These are phyloP conservation scores for Chloropsis hardwickii DNA, from an alignment of 2,113 vertebrate genomes.

Conservation along the genomic window DNA sequence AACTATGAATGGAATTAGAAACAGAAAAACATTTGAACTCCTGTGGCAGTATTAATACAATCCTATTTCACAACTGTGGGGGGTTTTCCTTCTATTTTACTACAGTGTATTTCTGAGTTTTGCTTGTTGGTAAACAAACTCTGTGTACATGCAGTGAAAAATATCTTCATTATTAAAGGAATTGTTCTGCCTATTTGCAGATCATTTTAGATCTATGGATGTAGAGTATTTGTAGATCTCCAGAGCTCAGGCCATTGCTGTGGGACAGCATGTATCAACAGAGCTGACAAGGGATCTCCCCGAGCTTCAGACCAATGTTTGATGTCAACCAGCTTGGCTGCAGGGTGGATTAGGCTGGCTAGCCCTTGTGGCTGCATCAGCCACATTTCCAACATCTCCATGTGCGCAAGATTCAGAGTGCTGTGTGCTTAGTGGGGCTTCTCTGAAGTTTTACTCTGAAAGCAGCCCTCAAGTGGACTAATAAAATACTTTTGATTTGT, in stretches of 20 bases:
- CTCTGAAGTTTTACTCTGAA: neutral
- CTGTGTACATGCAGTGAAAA: neutral
- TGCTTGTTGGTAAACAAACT: neutral
- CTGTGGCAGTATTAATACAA: neutral
- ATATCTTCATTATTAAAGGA: neutral
- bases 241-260: neutral
- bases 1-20: neutral
- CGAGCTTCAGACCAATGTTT: neutral
- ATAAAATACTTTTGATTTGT: neutral
- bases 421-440: neutral
- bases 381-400: neutral
- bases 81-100: accelerated
- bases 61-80: neutral
- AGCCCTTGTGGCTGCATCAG: accelerated
- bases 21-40: neutral
- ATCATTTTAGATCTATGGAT: neutral
- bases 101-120: neutral
- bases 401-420: neutral
- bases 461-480: neutral
- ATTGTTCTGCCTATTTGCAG: neutral
- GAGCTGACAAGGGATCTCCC: neutral
- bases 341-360: neutral
- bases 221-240: neutral
- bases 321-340: neutral
- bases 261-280: neutral